Conservation (phyloP, 2,113 vertebrate genomes). For the Oreochromis tanganicae region DNA sequence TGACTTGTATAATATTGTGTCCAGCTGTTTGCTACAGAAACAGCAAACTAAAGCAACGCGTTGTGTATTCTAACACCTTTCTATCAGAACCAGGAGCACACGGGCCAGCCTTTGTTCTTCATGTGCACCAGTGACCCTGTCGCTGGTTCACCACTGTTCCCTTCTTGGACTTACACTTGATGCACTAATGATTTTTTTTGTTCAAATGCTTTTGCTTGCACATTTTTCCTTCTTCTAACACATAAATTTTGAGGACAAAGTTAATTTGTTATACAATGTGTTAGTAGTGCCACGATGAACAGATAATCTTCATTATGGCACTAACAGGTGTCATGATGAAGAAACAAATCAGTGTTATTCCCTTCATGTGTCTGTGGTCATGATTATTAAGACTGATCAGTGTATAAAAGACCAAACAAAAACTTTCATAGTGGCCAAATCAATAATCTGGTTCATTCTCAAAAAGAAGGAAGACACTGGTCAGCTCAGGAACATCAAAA, state of each 20-base stretch:
- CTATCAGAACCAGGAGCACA: neutral
- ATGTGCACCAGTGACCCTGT: fast-evolving
- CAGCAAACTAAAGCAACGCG: neutral
- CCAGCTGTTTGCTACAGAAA: neutral
- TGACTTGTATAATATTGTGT: neutral
- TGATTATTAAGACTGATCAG: fast-evolving
- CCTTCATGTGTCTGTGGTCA: fast-evolving
- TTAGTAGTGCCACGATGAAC: neutral
- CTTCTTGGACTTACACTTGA: neutral
- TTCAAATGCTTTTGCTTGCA: neutral
- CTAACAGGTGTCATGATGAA: neutral
- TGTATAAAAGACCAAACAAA: neutral
- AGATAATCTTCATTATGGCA: neutral
- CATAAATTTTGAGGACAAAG: neutral
- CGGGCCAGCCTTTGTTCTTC: neutral
- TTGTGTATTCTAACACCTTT: neutral
- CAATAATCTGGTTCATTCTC: neutral
- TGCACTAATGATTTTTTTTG: fast-evolving
- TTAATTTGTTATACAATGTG: fast-evolving
- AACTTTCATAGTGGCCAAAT: fast-evolving
- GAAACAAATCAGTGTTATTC: neutral
- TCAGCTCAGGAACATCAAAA: neutral
- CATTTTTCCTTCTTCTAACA: neutral
- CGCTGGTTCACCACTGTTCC: neutral
- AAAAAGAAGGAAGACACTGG: fast-evolving